phyloP scores from a whole-genome alignment of 1,140 invertebrate species.

The Gerris buenoi region DNA sequence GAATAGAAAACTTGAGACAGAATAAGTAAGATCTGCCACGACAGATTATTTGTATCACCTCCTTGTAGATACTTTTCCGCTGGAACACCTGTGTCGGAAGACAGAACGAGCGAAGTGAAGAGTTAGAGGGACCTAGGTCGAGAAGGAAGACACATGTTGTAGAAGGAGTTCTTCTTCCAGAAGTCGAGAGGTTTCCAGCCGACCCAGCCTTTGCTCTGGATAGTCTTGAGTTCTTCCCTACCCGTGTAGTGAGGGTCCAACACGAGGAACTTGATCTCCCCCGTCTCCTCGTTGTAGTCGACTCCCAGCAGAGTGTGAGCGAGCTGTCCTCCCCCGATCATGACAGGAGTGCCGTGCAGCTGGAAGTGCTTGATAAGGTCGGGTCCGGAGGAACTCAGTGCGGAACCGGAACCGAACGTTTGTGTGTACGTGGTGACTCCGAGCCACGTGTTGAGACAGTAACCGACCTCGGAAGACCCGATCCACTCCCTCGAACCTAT shows the following conservation, averaged over 20 bases:
- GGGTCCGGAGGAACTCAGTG: constrained; percentile 60
- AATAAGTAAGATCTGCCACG: too few species aligned
- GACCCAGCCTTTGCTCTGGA: constrained; percentile 78
- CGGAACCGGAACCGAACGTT: constrained; percentile 64
- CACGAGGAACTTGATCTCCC: constrained; percentile 75
- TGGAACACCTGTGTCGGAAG: too few species aligned
- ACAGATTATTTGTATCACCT: too few species aligned
- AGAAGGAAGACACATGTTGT: constrained; percentile 86
- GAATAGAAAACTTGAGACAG: too few species aligned
- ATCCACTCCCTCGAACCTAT: constrained; percentile 91
- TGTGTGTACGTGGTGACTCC: constrained; percentile 70
- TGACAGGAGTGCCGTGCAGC: constrained; percentile 85
- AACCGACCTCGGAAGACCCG: constrained; percentile 92
- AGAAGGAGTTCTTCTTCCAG: constrained; percentile 83
- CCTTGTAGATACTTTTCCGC: too few species aligned
- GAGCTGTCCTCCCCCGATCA: constrained; percentile 95
- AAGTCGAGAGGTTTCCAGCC: constrained; percentile 83
- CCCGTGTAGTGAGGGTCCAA: constrained; percentile 97
- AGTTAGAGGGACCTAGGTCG: too few species aligned
- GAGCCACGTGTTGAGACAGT: constrained; percentile 69
- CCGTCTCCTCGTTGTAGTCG: constrained; percentile 61
- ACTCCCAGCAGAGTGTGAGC: constrained; percentile 96
- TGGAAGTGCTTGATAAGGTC: constrained; percentile 82
- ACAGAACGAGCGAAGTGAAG: too few species aligned
- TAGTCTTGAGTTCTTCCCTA: constrained; percentile 47